Base-by-base conservation (phyloP, 2,888 invertebrate genomes). In the Yponomeuta plumbellus region DNA sequence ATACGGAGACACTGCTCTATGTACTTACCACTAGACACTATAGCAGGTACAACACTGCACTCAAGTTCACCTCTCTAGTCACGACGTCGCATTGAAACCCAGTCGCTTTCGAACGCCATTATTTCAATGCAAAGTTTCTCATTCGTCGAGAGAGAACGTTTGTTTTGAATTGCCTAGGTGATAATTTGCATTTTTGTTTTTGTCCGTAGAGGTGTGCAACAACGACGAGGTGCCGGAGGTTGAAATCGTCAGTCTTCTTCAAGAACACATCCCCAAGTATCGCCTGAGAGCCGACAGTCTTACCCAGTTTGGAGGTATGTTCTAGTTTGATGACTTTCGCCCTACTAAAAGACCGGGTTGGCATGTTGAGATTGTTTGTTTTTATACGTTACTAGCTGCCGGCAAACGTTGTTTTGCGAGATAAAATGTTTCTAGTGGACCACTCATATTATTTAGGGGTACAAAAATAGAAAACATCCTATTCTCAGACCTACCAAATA, bases 211-310 rank as follows among this genome's bases (percentile, higher is more conserved):
- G 92, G 93, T 98, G 92, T 97, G 97, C 94, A 97, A 96, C 92
- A 95, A 95, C 88, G 97, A 95, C 85, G 95, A 97, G 88, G 93
- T 97, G 88, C 97, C 97, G 71, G 98, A 98, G 93, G 97, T 98
- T 80, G 98, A 98, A 92, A 97, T 98, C 80, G 96, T 98, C 88
- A 97, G 97, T 86, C 93, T 98, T 74, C 92, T 98, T 75, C 97
- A 98, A 91, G 98, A 98, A 87, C 96, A 97, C 88, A 97, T 98
- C 85, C 98, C 98, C 66, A 95, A 95, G 81, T 99, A 99, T 90
- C 96, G 95, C 81, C 93, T 99, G 70, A 94, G 98, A 83, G 98
- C 98, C 67, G 98, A 99, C 92, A 96, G 97, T 74, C 93, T 98
- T 75, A 98, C 98, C 59, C 94, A 96, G 85, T 98, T 98, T 91